phyloP scores from a whole-genome alignment of 2,797 vertebrate species.

The Anguilla marmorata region DNA sequence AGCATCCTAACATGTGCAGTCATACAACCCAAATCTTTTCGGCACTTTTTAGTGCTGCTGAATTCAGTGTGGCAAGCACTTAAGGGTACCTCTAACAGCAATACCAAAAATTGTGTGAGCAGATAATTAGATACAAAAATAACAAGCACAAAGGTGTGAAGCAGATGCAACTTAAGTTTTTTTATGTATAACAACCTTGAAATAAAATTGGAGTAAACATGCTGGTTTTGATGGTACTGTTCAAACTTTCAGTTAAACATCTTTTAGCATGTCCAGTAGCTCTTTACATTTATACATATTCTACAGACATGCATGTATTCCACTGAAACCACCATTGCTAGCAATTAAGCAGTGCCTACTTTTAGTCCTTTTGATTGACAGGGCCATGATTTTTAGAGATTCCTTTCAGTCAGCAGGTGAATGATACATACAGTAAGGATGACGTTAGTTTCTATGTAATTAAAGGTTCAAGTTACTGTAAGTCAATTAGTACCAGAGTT shows the following conservation, averaged over 20 bases:
- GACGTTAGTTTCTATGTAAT: not conserved
- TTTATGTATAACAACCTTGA: not conserved
- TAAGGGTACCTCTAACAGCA: not conserved
- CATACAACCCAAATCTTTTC: not conserved
- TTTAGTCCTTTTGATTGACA: no score
- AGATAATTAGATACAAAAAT: conserved; percentile 16
- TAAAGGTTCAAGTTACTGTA: not conserved
- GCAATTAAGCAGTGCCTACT: no score
- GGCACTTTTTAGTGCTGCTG: not conserved
- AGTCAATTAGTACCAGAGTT: not conserved
- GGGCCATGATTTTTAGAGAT: not conserved
- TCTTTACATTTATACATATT: not conserved
- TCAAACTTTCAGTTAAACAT: not conserved
- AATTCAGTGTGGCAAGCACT: not conserved
- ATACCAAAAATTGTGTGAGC: not conserved
- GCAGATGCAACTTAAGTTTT: not conserved
- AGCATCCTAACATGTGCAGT: not conserved
- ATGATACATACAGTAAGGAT: not conserved
- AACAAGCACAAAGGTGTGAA: conserved; percentile 14
- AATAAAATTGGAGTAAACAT: not conserved
- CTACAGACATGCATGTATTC: not conserved
- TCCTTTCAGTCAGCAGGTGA: not conserved
- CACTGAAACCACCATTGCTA: no score
- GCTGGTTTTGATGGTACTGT: not conserved
- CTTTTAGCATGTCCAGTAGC: not conserved